These are phyloP conservation scores for Linurgus olivaceus DNA, from an alignment of 2,797 vertebrate species.

Conservation along the genomic window DNA sequence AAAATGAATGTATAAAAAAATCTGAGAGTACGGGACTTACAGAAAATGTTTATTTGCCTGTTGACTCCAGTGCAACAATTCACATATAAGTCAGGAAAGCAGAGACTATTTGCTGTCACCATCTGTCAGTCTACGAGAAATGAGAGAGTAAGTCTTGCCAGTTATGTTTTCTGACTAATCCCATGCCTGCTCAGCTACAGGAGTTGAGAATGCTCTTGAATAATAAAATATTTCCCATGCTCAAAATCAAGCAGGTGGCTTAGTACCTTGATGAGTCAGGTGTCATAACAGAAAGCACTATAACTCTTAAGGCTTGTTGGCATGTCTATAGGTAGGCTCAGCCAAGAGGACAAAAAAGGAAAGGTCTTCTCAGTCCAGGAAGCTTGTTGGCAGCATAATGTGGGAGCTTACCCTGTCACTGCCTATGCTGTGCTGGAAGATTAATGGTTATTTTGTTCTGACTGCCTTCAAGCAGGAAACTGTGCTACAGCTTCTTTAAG, in stretches of 20 bases:
- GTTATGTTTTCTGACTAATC: constrained; percentile 20
- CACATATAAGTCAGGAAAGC: background rate
- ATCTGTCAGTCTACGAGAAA: constrained; percentile 1
- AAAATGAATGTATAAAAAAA: background rate
- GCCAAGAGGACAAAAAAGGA: constrained; percentile 47
- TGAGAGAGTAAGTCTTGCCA: background rate
- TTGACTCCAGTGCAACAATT: background rate
- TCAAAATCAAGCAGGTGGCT: background rate
- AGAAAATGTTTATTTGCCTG: background rate
- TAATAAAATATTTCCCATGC: background rate
- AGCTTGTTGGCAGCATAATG: constrained; percentile 25
- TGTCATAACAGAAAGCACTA: constrained; percentile 13
- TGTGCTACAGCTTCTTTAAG: background rate
- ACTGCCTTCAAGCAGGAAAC: background rate
- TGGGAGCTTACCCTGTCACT: constrained; percentile 35
- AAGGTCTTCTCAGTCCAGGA: constrained; percentile 2
- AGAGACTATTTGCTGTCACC: background rate
- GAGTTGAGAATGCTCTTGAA: background rate
- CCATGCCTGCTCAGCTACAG: background rate
- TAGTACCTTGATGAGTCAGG: constrained; percentile 37
- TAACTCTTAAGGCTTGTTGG: constrained; percentile 50
- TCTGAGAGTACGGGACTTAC: background rate
- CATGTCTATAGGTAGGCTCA: background rate
- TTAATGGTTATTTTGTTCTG: constrained; percentile 36
- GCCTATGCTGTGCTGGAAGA: background rate